A percentile compares a stretch with the other conserved stretches of the same genome.
Evolutionary conservation across 64 coral and sea anemone species (phyloP).

Genomic region (Montipora foliosa): DNA sequence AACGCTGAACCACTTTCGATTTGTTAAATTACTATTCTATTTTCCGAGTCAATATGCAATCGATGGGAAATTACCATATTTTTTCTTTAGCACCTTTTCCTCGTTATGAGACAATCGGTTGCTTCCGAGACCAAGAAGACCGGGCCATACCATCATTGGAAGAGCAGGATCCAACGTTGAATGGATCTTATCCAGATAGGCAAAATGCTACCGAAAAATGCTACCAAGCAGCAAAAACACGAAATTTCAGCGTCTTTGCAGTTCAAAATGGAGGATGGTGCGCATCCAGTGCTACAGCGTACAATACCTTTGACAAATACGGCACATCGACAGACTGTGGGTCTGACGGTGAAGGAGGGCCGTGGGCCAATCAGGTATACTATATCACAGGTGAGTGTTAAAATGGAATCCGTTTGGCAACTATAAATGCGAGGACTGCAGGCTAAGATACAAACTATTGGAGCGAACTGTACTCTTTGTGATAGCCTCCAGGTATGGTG

Average conservation of each 20-base stretch:
- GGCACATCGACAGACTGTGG: not conserved
- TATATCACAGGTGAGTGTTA: not conserved
- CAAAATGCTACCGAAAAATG: not conserved
- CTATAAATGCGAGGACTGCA: not conserved
- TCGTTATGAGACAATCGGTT: not conserved
- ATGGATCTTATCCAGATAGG: not conserved
- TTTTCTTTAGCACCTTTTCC: not conserved
- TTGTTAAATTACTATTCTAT: no score
- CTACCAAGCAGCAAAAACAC: not conserved
- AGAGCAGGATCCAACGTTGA: not conserved
- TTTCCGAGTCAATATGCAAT: no score
- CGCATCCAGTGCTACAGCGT: not conserved
- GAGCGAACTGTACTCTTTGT: no score
- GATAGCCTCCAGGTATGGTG: no score
- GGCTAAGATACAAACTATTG: no score
- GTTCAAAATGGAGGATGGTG: conserved; percentile 27
- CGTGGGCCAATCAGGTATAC: conserved; percentile 31
- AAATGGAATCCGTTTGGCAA: not conserved
- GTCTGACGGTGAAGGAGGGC: conserved; percentile 4
- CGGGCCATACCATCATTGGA: not conserved
- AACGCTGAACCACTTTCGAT: no score
- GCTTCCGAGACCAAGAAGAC: not conserved
- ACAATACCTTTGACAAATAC: conserved; percentile 21
- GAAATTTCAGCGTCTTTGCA: not conserved
- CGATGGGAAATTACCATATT: no score